A percentile compares a stretch with the other conserved stretches of the same genome.
Evolutionary conservation across 2,888 invertebrate genomes (phyloP).

Genomic region (Anarsia innoxiella): DNA sequence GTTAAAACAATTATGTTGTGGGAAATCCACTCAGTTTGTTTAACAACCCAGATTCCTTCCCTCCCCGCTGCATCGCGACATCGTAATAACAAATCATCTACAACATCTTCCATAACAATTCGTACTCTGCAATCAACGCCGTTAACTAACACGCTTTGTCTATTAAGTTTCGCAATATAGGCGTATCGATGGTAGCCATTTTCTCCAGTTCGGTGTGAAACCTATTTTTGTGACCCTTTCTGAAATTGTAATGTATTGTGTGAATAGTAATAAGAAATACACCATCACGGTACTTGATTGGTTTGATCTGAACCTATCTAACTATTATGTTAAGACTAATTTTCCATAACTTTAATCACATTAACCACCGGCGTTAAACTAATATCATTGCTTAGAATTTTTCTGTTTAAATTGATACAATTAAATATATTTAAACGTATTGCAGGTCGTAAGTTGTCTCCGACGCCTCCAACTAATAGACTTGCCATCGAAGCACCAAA

Average conservation of each 20-base stretch:
- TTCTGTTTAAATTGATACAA: conserved; percentile 11
- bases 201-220: conserved; percentile 51
- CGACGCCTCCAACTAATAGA: conserved; percentile 78
- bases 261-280: conserved; percentile 7
- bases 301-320: conserved; percentile 13
- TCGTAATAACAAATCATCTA: conserved; percentile 20
- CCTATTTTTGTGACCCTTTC: conserved; percentile 9
- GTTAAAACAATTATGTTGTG: conserved; percentile 64
- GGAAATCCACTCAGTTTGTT: conserved; percentile 31
- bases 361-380: conserved; percentile 4
- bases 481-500: conserved; percentile 78
- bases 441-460: conserved; percentile 83
- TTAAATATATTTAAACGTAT: too few relatives aligned
- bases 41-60: conserved; percentile 17
- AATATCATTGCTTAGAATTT: conserved; percentile 2
- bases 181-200: conserved; percentile 71
- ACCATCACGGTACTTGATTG: conserved; percentile 30
- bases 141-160: conserved; percentile 59
- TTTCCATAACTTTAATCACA: conserved; percentile 15
- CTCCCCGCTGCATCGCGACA: conserved; percentile 16
- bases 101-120: conserved; percentile 23
- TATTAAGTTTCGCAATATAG: conserved; percentile 34
- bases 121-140: conserved; percentile 31
- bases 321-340: conserved; percentile 3
- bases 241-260: too few relatives aligned